These are phyloP conservation scores for Callionymus lyra DNA, from an alignment of 2,113 vertebrate species.

Conservation along the genomic window DNA sequence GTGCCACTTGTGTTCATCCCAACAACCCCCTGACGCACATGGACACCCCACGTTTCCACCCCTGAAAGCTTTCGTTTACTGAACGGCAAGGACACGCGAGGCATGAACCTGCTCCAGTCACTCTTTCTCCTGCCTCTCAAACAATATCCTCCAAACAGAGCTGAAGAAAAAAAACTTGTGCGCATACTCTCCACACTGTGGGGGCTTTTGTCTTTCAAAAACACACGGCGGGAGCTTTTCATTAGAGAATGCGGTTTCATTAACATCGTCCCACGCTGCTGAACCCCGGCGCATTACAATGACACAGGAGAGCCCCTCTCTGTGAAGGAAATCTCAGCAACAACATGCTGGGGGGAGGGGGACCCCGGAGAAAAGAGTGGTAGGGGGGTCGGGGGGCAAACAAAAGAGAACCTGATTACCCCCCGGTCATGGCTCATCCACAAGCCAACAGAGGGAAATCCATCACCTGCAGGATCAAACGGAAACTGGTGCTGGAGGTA, in stretches of 20 bases:
- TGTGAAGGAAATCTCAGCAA: constrained; percentile 55
- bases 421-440: constrained; percentile 60
- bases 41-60: constrained; percentile 5
- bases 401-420: constrained; percentile 60
- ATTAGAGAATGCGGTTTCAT: constrained; percentile 65
- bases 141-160: constrained; percentile 42
- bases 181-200: constrained; percentile 36
- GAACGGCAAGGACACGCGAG: constrained; percentile 22
- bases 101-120: constrained; percentile 13
- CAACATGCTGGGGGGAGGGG: constrained; percentile 43
- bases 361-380: constrained; percentile 33
- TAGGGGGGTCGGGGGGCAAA: constrained; percentile 40
- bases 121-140: constrained; percentile 30
- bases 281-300: constrained; percentile 60
- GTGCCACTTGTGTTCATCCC: too few species aligned
- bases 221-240: constrained; percentile 56
- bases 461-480: constrained; percentile 64
- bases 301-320: constrained; percentile 58
- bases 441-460: constrained; percentile 49
- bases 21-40: too few species aligned
- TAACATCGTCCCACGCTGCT: constrained; percentile 60
- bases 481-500: constrained; percentile 43
- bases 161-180: constrained; percentile 29
- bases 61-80: constrained; percentile 26
- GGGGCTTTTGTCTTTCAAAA: constrained; percentile 59